Percentiles rank a stretch among this genome's conserved stretches.
Conservation (phyloP, 2,797 vertebrate genomes). For the Sebastes diploproa region DNA sequence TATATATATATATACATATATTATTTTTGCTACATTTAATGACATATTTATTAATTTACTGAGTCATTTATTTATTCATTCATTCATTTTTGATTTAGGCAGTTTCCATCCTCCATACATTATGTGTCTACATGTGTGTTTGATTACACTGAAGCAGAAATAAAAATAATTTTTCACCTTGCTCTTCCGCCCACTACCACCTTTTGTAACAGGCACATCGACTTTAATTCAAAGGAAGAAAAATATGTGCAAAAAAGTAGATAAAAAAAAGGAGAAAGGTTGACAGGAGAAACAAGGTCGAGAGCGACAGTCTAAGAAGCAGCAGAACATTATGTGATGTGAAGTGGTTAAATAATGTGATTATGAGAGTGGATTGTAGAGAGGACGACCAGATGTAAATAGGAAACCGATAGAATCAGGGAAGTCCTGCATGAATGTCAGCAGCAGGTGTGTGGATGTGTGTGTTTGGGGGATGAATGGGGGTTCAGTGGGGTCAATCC, state of each 20-base stretch:
- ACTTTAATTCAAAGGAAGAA: neutral
- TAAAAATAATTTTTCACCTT: neutral
- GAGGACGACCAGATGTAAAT: neutral
- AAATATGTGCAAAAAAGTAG: neutral
- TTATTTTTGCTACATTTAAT: no score
- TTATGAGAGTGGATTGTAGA: neutral
- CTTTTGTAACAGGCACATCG: neutral
- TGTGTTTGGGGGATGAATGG: slow-evolving; percentile 40
- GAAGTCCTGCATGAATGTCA: slow-evolving; percentile 61
- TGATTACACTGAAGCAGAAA: neutral
- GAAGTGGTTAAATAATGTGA: neutral
- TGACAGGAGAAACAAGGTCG: neutral
- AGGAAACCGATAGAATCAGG: neutral
- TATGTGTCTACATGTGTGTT: slow-evolving; percentile 7
- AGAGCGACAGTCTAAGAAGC: neutral
- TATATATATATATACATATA: no score
- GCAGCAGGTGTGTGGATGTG: slow-evolving; percentile 60
- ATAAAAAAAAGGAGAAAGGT: neutral
- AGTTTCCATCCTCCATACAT: no score
- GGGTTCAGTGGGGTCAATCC: slow-evolving; percentile 62
- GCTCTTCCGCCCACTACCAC: no score
- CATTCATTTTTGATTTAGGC: no score
- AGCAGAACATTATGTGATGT: neutral
- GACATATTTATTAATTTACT: no score
- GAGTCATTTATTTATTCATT: no score